These are phyloP conservation scores for Orchestes rusci DNA, from an alignment of 2,888 invertebrate genomes.

Conservation along the genomic window DNA sequence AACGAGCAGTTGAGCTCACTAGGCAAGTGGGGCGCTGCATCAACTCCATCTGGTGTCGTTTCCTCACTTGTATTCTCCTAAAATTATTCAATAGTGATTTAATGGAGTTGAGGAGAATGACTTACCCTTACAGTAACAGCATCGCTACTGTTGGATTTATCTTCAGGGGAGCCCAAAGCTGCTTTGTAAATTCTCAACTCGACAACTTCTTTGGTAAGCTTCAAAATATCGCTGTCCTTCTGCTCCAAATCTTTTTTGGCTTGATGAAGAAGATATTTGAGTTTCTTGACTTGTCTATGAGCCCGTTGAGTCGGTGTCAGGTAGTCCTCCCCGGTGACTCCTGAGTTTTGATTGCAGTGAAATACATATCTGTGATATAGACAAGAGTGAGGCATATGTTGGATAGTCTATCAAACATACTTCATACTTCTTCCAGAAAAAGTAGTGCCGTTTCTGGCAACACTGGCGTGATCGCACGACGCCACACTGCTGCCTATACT, in stretches of 20 bases:
- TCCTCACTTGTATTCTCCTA: slow-evolving; percentile 57
- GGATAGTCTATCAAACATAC: slow-evolving; percentile 29
- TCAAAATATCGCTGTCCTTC: slow-evolving; percentile 75
- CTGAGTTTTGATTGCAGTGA: slow-evolving; percentile 75
- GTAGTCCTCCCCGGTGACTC: slow-evolving; percentile 73
- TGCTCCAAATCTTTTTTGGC: slow-evolving; percentile 71
- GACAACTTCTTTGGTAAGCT: slow-evolving; percentile 58
- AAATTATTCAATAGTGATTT: slow-evolving; percentile 2
- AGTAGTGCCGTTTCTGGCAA: slow-evolving; percentile 59
- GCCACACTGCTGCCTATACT: slow-evolving; percentile 75
- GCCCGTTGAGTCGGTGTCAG: slow-evolving; percentile 84
- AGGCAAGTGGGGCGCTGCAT: slow-evolving; percentile 24
- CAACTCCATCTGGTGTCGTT: slow-evolving; percentile 35
- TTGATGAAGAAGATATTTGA: slow-evolving; percentile 64
- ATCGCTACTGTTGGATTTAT: slow-evolving; percentile 50
- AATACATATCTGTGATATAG: slow-evolving; percentile 61
- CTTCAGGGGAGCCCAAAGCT: slow-evolving; percentile 70
- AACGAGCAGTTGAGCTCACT: slow-evolving; percentile 67
- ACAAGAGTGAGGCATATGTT: not conserved
- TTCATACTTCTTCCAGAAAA: slow-evolving; percentile 48
- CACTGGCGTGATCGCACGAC: slow-evolving; percentile 75
- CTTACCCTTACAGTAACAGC: slow-evolving; percentile 52
- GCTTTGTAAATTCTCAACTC: slow-evolving; percentile 75
- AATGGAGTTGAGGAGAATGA: not conserved
- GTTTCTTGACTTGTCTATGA: slow-evolving; percentile 65